phyloP scores from a whole-genome alignment of 1,140 invertebrate genomes.

The Magallana gigas region DNA sequence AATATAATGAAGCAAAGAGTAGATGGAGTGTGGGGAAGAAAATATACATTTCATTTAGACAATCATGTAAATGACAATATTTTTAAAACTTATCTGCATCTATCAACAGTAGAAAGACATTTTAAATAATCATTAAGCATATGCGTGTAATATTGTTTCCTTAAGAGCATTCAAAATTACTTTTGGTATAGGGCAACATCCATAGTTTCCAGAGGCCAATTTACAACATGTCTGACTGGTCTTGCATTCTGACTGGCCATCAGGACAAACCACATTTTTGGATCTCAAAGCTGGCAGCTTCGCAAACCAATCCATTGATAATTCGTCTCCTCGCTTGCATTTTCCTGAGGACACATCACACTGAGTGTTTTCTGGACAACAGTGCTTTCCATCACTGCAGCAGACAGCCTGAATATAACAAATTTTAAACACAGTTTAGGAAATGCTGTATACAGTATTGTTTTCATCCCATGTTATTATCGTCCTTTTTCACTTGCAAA shows the following conservation, averaged over 20 bases:
- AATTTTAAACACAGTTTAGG: no score
- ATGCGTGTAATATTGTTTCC: no score
- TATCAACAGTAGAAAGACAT: no score
- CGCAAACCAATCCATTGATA: conserved; percentile 54
- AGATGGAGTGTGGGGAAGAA: no score
- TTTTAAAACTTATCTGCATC: no score
- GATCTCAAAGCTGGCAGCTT: conserved; percentile 46
- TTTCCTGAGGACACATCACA: conserved; percentile 68
- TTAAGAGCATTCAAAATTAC: conserved; percentile 36
- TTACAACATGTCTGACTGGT: conserved; percentile 62
- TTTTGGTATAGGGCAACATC: conserved; percentile 63
- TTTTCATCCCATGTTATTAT: no score
- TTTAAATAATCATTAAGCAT: no score
- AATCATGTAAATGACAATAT: no score
- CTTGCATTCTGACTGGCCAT: conserved; percentile 48
- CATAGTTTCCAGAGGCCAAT: conserved; percentile 45
- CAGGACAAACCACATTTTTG: conserved; percentile 55
- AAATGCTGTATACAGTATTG: no score
- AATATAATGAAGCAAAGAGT: no score
- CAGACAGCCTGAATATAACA: conserved; percentile 66
- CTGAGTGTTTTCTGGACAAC: conserved; percentile 71
- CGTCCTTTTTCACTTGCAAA: no score
- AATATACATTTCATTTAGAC: no score
- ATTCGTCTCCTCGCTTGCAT: conserved; percentile 56
- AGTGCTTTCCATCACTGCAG: conserved; percentile 73